Conservation (phyloP, 2,888 invertebrate species). For the Prostheceraeus crozeri region DNA sequence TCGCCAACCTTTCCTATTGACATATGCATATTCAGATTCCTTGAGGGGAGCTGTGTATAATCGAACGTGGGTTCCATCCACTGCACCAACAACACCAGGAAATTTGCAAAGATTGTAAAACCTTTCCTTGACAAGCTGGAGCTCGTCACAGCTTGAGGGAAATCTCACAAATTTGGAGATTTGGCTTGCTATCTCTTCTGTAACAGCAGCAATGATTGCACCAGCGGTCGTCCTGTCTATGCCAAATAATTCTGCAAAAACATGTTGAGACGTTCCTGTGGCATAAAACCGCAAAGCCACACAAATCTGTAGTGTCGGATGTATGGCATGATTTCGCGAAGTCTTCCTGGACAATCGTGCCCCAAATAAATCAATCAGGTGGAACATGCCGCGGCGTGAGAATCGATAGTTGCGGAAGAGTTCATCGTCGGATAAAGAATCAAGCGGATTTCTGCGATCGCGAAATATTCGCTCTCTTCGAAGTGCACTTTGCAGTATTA, state of each 20-base stretch:
- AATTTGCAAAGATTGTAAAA: neutral
- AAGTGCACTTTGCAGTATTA: neutral
- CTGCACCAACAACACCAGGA: constrained; percentile 9
- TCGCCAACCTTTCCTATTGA: constrained; percentile 5
- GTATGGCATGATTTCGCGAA: constrained; percentile 12
- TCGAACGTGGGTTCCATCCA: constrained; percentile 2
- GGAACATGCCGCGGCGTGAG: constrained; percentile 19
- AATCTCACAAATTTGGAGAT: too few species aligned
- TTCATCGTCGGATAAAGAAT: constrained; percentile 20
- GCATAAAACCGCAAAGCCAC: constrained; percentile 1
- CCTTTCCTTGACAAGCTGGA: neutral
- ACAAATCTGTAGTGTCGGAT: too few species aligned
- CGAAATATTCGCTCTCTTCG: constrained; percentile 12
- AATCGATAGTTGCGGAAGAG: constrained; percentile 12
- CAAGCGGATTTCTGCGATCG: constrained; percentile 15
- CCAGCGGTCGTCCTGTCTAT: too few species aligned
- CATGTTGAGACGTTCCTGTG: constrained; percentile 9
- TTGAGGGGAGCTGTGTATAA: constrained; percentile 6
- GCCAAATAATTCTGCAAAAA: constrained; percentile 14
- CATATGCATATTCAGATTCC: constrained; percentile 1
- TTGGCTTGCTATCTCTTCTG: too few species aligned
- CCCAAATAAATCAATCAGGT: constrained; percentile 26
- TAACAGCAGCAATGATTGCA: too few species aligned
- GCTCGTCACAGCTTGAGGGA: too few species aligned
- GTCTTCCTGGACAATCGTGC: constrained; percentile 2